Base-by-base conservation (phyloP, 1,140 invertebrate species). In the Whitmania pigra region DNA sequence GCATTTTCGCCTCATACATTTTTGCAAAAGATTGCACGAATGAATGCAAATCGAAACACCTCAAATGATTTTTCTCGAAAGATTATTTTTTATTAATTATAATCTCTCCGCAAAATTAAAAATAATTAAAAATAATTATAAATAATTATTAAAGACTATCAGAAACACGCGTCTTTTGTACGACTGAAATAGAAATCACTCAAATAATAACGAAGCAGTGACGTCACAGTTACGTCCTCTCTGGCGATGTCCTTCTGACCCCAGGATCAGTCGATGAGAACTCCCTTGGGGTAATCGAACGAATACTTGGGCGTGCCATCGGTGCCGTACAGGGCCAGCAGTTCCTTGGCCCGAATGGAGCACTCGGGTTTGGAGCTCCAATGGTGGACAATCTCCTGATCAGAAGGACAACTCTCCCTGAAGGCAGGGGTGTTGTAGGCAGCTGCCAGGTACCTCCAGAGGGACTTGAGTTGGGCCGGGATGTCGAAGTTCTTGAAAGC, bases 361-460 rank as follows among this genome's bases (percentile, higher is more conserved):
- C 79, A 79, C 71, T 85, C 85, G 7, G 82, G 81, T 75, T 85
- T 84, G 54, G 83, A 83, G 36, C 84, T 80, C 86, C 86, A 87
- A 74, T 86, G 84, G 40, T 85, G 79, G 20, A 86, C 80, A 60
- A 87, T 86, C 76, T 87, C 82, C 76, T 87, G 86, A 76, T 88
- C 87, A 31, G 86, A 85, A 6, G 87, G 87, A 77, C 86, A 87
- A 11, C 85, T 84, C 75, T 85, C 82, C 53, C 82, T 80, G 80
- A 88, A 88, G 0, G 83, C 81, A 20, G 85, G 83, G 31, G 83
- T 80, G 13, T 79, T 77, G 78, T 88, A 88, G 2, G 86, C 86
- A 18, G 82, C 82, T 36, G 83, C 78, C 49, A 88, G 80, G 77
- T 88, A 88, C n/a, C 79, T 77, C 87, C 87, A 88, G 17, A 88